These are phyloP conservation scores for Encarsia formosa DNA, from an alignment of 2,888 invertebrate species.

Conservation along the genomic window DNA sequence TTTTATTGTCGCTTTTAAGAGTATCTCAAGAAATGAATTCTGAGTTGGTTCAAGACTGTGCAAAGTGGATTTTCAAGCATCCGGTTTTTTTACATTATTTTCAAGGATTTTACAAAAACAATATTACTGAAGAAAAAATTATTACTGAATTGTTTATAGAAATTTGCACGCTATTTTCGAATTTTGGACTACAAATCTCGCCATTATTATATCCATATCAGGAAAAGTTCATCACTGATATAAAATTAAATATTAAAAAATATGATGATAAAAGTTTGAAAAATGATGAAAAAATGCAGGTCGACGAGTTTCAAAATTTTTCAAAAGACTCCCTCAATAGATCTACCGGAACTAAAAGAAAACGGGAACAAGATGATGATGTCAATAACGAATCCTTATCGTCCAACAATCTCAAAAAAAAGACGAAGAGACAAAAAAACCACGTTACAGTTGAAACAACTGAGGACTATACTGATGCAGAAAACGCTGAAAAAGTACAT, in stretches of 20 bases:
- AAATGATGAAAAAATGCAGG: no score
- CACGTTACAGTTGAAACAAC: no score
- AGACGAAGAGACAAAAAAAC: no score
- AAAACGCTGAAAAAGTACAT: constrained; percentile 42
- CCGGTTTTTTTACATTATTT: constrained; percentile 49
- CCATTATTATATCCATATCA: constrained; percentile 53
- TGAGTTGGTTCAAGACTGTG: constrained; percentile 34
- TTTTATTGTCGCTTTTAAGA: constrained; percentile 37
- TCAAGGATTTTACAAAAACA: constrained; percentile 41
- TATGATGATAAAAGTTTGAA: constrained; percentile 19
- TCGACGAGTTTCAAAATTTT: no score
- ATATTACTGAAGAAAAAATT: constrained; percentile 33
- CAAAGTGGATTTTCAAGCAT: constrained; percentile 48
- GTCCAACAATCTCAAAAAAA: no score
- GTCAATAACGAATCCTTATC: no score
- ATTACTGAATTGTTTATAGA: constrained; percentile 43
- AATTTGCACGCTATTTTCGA: constrained; percentile 32
- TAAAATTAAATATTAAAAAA: constrained; percentile 54
- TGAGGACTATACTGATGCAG: no score
- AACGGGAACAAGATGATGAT: no score
- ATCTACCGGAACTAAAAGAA: no score
- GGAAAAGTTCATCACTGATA: constrained; percentile 55
- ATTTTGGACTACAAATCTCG: constrained; percentile 29
- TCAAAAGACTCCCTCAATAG: no score
- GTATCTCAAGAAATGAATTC: constrained; percentile 30